Percentiles rank a stretch among this genome's conserved stretches.
Evolutionary conservation across 1,140 invertebrate genomes (phyloP).

Genomic region (Bombus fervidus): DNA sequence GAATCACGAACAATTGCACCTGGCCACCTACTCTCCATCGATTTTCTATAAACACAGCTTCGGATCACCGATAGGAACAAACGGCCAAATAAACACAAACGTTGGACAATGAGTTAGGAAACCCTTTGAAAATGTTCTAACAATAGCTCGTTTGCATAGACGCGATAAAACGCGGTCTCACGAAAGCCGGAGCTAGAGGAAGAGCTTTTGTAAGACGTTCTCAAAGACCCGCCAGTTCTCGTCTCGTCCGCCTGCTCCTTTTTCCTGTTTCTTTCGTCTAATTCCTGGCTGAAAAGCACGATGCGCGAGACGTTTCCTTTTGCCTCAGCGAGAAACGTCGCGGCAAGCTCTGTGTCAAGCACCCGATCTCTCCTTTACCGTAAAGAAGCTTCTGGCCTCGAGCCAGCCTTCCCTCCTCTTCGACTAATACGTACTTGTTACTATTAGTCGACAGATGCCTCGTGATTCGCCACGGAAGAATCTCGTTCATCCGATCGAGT

Average conservation of each 20-base stretch:
- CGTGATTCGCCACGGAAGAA: neutral
- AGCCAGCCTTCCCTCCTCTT: neutral
- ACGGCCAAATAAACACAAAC: neutral
- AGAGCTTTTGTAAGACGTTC: neutral
- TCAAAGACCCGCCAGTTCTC: neutral
- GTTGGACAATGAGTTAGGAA: neutral
- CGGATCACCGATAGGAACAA: neutral
- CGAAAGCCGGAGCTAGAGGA: neutral
- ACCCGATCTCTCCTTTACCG: neutral
- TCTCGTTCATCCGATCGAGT: no score
- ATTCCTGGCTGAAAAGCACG: neutral
- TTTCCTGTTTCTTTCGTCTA: neutral
- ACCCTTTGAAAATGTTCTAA: neutral
- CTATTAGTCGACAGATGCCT: neutral
- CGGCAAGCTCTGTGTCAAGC: conserved; percentile 9
- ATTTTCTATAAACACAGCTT: neutral
- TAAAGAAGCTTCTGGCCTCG: neutral
- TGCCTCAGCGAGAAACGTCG: neutral
- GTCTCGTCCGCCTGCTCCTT: neutral
- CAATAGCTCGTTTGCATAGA: conserved; percentile 30
- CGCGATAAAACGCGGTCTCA: neutral
- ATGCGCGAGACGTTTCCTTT: neutral
- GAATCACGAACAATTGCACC: no score
- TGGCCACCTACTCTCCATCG: neutral
- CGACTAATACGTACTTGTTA: neutral